Conservation (phyloP, 2,113 vertebrate species). For the Saccopteryx leptura region DNA sequence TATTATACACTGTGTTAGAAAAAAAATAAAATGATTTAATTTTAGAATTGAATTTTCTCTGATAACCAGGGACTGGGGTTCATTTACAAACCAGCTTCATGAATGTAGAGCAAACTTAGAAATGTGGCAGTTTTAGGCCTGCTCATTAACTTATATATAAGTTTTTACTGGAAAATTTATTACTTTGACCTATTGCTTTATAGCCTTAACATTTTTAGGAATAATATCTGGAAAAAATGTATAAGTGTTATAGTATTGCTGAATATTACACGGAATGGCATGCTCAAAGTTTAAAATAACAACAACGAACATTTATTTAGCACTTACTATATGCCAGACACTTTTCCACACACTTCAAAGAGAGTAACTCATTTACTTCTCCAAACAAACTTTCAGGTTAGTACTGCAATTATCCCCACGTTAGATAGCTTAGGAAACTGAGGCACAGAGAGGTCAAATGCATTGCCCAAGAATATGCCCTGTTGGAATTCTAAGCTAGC, state of each 20-base stretch:
- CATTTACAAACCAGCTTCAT: conserved; percentile 48
- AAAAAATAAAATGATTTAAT: conserved; percentile 57
- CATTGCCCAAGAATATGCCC: too few relatives aligned
- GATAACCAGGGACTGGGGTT: conserved; percentile 48
- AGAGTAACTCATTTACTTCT: conserved; percentile 21
- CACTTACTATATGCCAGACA: neutral
- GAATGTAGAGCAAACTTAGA: neutral
- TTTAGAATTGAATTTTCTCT: conserved; percentile 62
- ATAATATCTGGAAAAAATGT: conserved; percentile 46
- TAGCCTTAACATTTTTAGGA: conserved; percentile 61
- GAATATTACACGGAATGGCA: conserved; percentile 36
- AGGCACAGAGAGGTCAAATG: neutral
- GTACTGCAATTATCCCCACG: neutral
- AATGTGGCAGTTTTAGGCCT: conserved; percentile 42
- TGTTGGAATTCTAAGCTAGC: neutral
- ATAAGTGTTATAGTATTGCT: neutral
- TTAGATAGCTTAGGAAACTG: neutral
- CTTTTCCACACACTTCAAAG: neutral
- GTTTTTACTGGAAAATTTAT: conserved; percentile 73
- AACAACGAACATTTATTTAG: conserved; percentile 56
- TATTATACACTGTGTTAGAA: neutral
- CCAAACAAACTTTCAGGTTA: neutral
- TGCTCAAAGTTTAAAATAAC: conserved; percentile 67
- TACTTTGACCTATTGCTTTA: conserved; percentile 62
- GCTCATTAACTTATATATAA: conserved; percentile 65